Conservation (phyloP, 2,113 vertebrate genomes). For the Callopanchax toddi region DNA sequence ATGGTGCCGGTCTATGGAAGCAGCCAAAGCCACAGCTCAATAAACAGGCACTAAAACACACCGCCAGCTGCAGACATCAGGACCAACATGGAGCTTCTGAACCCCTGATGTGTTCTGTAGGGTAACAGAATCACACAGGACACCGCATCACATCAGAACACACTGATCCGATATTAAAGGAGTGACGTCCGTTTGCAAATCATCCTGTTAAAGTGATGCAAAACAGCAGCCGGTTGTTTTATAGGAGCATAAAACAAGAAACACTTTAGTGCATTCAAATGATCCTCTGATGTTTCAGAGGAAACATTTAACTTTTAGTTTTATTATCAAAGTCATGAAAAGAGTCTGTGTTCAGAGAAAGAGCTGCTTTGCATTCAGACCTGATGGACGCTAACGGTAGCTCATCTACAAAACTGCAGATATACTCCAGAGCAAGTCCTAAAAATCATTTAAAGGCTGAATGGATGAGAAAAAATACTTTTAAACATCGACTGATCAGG, state of each 20-base stretch:
- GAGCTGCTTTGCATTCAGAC: constrained; percentile 36
- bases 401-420: too few relatives aligned
- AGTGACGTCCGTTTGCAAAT: constrained; percentile 38
- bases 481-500: too few relatives aligned
- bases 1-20: constrained; percentile 35
- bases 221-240: constrained; percentile 32
- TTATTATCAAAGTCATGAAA: constrained; percentile 36
- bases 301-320: constrained; percentile 37
- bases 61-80: constrained; percentile 42
- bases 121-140: too few relatives aligned
- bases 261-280: constrained; percentile 40
- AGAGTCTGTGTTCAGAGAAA: constrained; percentile 13
- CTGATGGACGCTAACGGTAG: too few relatives aligned
- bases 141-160: not conserved
- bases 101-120: not conserved
- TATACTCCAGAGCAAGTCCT: too few relatives aligned
- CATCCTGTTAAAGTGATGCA: constrained; percentile 30
- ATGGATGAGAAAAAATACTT: too few relatives aligned
- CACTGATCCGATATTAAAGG: too few relatives aligned
- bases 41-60: constrained; percentile 38
- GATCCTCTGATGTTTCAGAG: not conserved
- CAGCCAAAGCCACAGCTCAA: constrained; percentile 39
- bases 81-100: constrained; percentile 13
- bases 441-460: too few relatives aligned
- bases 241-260: constrained; percentile 12